Conservation (phyloP, 2,797 vertebrate species). For the Rhynchotus rufescens region DNA sequence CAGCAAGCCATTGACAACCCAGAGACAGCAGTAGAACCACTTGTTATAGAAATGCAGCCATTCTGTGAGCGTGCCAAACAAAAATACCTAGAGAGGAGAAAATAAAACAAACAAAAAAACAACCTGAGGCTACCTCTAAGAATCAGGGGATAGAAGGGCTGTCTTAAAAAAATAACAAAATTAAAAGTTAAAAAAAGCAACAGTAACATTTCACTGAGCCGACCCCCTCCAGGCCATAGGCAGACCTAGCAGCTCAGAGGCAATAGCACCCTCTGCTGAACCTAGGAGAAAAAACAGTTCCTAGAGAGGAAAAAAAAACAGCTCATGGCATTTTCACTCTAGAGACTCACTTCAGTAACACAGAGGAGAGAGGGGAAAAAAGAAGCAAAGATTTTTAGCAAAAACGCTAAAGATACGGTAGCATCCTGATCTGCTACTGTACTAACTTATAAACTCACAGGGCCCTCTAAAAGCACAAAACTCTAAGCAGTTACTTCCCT, state of each 20-base stretch:
- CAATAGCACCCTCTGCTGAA: conserved; percentile 67
- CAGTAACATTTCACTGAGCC: neutral
- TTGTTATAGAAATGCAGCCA: conserved; percentile 95
- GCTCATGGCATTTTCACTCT: neutral
- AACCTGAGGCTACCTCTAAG: neutral
- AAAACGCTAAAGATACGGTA: neutral
- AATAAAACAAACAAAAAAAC: neutral
- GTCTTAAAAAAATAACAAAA: neutral
- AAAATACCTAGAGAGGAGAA: conserved; percentile 84
- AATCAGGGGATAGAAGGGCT: neutral
- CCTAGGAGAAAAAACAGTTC: neutral
- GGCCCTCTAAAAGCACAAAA: neutral
- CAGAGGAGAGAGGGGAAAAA: neutral
- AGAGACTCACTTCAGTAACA: neutral
- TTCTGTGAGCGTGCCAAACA: conserved; percentile 92
- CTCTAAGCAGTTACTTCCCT: neutral
- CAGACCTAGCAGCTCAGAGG: neutral
- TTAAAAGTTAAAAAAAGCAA: neutral
- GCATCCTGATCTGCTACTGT: neutral
- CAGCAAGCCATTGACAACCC: conserved; percentile 94
- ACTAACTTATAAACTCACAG: neutral
- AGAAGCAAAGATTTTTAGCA: neutral
- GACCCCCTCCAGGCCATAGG: neutral
- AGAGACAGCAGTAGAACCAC: conserved; percentile 91
- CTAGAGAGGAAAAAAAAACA: neutral